A percentile compares a stretch with the other conserved stretches of the same genome.
Conservation (phyloP, 1,140 invertebrate genomes). For the Drosophila arawakana region DNA sequence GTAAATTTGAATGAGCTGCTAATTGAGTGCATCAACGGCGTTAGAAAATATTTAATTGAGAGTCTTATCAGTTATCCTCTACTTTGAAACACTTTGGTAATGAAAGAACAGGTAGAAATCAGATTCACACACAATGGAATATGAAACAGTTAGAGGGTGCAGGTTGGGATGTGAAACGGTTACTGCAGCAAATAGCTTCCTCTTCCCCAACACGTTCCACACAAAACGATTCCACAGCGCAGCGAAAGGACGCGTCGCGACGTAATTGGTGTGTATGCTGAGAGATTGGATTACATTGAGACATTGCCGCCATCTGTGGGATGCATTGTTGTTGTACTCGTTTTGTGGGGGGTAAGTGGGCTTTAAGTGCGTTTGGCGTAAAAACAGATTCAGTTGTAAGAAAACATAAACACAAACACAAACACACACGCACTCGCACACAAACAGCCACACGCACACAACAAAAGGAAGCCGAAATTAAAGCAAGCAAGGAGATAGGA, state of each 20-base stretch:
- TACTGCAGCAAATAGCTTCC: neutral
- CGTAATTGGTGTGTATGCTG: constrained; percentile 18
- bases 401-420: neutral
- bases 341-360: constrained; percentile 19
- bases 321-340: constrained; percentile 16
- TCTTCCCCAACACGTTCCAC: neutral
- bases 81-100: neutral
- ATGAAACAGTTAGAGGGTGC: neutral
- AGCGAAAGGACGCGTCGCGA: neutral
- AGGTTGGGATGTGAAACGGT: neutral
- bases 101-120: neutral
- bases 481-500: constrained; percentile 3
- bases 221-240: neutral
- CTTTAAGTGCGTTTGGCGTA: constrained; percentile 16
- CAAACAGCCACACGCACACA: neutral
- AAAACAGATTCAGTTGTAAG: constrained; percentile 13
- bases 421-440: too few species aligned
- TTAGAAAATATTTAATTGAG: neutral
- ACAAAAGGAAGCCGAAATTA: constrained; percentile 21
- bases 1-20: constrained; percentile 1
- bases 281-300: constrained; percentile 17
- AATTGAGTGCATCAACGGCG: constrained; percentile 10
- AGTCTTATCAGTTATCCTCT: neutral
- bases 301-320: neutral
- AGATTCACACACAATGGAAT: neutral